These are phyloP conservation scores for Vombatus ursinus DNA, from an alignment of 2,113 vertebrate species.

Conservation along the genomic window DNA sequence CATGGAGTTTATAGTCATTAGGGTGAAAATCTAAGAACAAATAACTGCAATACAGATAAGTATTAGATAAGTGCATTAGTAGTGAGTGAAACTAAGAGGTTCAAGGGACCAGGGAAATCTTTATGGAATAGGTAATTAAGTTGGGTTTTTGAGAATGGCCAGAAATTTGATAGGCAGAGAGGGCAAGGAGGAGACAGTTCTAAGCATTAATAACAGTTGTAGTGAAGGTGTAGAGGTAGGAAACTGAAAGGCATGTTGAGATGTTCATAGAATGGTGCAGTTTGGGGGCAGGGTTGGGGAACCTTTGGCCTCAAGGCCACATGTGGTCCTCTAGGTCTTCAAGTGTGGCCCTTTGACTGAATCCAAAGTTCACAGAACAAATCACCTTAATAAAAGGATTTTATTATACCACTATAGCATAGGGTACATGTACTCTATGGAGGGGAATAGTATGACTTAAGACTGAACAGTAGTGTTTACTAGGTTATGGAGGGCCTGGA, in stretches of 20 bases:
- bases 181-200: not conserved
- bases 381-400: too few species aligned
- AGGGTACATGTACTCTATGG: too few species aligned
- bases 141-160: not conserved
- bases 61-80: not conserved
- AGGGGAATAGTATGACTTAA: too few species aligned
- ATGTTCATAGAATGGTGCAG: not conserved
- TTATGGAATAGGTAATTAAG: not conserved
- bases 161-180: not conserved
- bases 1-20: not conserved
- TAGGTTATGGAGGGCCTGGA: too few species aligned
- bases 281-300: not conserved
- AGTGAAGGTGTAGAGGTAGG: not conserved
- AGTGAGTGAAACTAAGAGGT: not conserved
- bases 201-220: not conserved
- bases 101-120: not conserved
- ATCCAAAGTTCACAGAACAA: too few species aligned
- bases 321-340: too few species aligned
- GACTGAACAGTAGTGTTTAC: too few species aligned
- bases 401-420: not conserved
- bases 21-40: not conserved
- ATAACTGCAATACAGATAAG: not conserved
- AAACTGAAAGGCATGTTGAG: not conserved
- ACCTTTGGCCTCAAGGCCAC: too few species aligned
- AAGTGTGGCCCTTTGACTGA: too few species aligned